phyloP scores from a whole-genome alignment of 2,797 vertebrate genomes.

The Anomalospiza imberbis region DNA sequence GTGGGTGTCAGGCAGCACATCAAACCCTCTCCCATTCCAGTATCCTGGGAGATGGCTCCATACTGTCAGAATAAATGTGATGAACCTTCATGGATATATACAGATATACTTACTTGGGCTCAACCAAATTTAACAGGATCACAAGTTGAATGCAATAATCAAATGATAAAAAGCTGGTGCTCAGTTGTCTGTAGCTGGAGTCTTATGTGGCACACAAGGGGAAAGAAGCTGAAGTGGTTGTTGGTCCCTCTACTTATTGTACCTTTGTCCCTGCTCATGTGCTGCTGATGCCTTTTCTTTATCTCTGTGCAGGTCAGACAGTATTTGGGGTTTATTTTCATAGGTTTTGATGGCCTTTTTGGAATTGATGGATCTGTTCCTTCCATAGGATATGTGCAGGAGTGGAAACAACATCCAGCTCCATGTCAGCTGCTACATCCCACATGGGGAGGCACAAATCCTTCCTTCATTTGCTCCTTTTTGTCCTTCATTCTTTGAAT shows the following conservation, averaged over 20 bases:
- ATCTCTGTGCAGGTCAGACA: background rate
- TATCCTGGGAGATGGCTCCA: background rate
- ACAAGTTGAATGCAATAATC: background rate
- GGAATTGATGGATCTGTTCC: background rate
- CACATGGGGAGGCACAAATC: background rate
- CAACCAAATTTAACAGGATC: background rate
- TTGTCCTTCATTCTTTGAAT: background rate
- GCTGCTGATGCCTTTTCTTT: fast-evolving
- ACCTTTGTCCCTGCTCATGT: background rate
- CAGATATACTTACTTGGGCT: background rate
- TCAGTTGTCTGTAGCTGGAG: background rate
- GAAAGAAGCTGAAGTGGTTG: background rate
- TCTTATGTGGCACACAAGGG: background rate
- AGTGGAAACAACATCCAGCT: background rate
- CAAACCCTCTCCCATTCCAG: background rate
- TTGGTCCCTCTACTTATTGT: background rate
- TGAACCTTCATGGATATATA: background rate
- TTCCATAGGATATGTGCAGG: background rate
- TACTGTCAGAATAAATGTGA: background rate
- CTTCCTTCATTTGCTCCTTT: background rate
- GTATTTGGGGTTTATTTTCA: background rate
- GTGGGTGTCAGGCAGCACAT: background rate
- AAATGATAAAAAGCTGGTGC: background rate
- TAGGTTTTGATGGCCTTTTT: background rate
- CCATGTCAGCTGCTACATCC: fast-evolving